Conservation (phyloP, 2,113 vertebrate genomes). For the Cygnus buccinator region DNA sequence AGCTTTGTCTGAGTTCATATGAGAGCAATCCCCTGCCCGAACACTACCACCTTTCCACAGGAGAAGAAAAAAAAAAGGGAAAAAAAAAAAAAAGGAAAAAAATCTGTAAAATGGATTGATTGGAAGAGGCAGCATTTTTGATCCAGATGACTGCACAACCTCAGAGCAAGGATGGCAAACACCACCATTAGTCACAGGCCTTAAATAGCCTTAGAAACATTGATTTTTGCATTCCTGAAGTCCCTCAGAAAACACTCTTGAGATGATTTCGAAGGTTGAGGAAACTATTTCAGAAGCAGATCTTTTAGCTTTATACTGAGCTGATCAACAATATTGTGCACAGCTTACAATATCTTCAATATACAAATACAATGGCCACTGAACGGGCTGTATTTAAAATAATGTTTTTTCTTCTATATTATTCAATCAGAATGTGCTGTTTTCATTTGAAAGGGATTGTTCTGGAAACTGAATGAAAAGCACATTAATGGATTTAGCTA, state of each 20-base stretch:
- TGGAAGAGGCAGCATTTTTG: background rate
- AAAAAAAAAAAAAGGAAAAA: background rate
- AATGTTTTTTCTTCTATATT: background rate
- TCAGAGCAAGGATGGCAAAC: background rate
- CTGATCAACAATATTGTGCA: background rate
- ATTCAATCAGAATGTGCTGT: background rate
- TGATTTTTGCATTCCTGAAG: background rate
- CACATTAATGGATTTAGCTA: background rate
- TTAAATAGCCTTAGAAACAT: background rate
- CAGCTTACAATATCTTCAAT: background rate
- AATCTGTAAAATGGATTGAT: background rate
- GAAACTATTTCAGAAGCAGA: background rate
- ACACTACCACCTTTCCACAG: background rate
- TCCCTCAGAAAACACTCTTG: background rate
- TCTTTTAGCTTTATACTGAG: background rate
- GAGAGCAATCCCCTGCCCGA: fast-evolving
- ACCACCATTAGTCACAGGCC: background rate
- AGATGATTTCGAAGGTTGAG: background rate
- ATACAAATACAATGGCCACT: background rate
- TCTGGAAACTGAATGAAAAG: background rate
- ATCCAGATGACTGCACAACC: background rate
- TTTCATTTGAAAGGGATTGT: background rate
- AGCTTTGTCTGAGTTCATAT: fast-evolving
- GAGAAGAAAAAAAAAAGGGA: background rate
- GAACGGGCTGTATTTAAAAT: background rate